Conservation (phyloP, 2,888 invertebrate species). For the Trissolcus japonicus region DNA sequence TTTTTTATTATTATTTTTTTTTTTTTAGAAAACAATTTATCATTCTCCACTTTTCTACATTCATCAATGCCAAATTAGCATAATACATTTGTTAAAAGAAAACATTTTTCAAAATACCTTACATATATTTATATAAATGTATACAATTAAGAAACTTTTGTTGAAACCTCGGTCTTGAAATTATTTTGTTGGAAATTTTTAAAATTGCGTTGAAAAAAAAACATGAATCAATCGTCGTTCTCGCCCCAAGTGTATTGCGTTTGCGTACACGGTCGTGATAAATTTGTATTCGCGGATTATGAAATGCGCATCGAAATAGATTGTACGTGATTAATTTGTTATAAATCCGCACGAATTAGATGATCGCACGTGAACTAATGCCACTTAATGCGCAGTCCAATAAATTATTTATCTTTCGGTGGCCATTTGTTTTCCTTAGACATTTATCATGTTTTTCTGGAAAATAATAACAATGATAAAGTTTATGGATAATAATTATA, state of each 20-base stretch:
- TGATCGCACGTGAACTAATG: conserved; percentile 31
- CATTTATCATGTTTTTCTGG: too few relatives aligned
- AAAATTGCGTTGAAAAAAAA: conserved; percentile 3
- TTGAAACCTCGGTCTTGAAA: background rate
- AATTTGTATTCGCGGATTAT: conserved; percentile 41
- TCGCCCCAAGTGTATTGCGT: background rate
- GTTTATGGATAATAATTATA: too few relatives aligned
- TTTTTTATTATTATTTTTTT: too few relatives aligned
- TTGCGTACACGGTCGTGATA: conserved; percentile 15
- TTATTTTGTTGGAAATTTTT: conserved; percentile 1
- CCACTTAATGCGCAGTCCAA: conserved; percentile 26
- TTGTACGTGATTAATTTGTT: conserved; percentile 35
- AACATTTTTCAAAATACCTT: too few relatives aligned
- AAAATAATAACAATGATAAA: too few relatives aligned
- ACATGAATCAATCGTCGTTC: conserved; percentile 20
- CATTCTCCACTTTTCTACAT: too few relatives aligned
- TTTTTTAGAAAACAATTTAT: too few relatives aligned
- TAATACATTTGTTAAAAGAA: too few relatives aligned
- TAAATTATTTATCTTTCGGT: conserved; percentile 10
- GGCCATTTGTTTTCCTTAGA: too few relatives aligned
- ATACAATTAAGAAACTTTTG: too few relatives aligned
- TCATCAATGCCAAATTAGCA: too few relatives aligned
- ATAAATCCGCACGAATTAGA: conserved; percentile 31
- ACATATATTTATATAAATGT: too few relatives aligned
- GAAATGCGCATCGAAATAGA: conserved; percentile 42